phyloP scores from a whole-genome alignment of 2,797 vertebrate genomes.

The Geotrypetes seraphini region DNA sequence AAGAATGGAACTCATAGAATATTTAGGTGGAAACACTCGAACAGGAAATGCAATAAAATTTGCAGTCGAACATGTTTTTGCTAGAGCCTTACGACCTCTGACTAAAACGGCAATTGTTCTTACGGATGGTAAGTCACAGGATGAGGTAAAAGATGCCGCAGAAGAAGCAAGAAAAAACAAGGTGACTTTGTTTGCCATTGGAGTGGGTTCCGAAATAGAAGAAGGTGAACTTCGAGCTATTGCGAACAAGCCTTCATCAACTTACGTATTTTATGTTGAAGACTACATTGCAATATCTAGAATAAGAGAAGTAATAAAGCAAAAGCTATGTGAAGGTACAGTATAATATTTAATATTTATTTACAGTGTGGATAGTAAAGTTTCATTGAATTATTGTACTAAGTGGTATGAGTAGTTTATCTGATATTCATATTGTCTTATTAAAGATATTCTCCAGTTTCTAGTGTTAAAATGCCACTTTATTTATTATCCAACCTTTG shows the following conservation, averaged over 20 bases:
- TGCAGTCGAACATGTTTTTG: conserved; percentile 81
- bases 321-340: conserved; percentile 95
- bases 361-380: neutral
- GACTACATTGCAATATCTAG: conserved; percentile 92
- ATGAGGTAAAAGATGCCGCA: conserved; percentile 79
- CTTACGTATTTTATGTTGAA: conserved; percentile 89
- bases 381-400: too few species aligned
- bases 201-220: conserved; percentile 83
- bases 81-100: conserved; percentile 77
- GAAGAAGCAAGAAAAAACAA: conserved; percentile 83
- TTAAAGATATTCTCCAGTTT: too few species aligned
- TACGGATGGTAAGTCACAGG: conserved; percentile 94
- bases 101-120: conserved; percentile 92
- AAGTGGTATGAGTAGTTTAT: too few species aligned
- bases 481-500: too few species aligned
- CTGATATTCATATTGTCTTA: too few species aligned
- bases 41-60: conserved; percentile 90
- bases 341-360: neutral
- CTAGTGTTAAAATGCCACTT: too few species aligned
- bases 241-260: conserved; percentile 87
- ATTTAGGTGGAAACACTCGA: conserved; percentile 88
- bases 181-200: conserved; percentile 90
- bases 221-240: conserved; percentile 79
- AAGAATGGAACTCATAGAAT: conserved; percentile 80
- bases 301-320: conserved; percentile 91